Evolutionary conservation across 2,888 invertebrate genomes (phyloP).

Genomic region (Quadroppia sp.): DNA sequence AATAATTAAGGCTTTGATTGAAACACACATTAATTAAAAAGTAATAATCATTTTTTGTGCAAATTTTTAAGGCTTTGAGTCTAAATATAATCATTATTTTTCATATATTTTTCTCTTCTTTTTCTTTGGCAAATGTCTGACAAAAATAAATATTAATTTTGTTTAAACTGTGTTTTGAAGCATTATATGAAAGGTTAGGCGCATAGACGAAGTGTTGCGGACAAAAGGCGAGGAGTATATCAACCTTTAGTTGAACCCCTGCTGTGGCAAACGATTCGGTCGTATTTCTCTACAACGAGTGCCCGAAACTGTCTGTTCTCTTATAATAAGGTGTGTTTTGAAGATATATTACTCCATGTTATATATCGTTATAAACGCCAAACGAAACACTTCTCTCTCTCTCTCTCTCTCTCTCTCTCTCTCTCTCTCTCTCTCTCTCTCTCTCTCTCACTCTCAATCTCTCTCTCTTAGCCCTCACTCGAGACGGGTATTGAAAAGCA

Average conservation of each 20-base stretch:
- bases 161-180: too few species aligned
- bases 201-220: neutral
- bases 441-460: neutral
- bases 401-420: neutral
- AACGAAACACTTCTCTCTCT: constrained; percentile 3
- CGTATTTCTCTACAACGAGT: neutral
- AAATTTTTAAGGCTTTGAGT: too few species aligned
- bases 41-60: too few species aligned
- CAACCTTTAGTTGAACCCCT: constrained; percentile 31
- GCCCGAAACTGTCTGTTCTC: constrained; percentile 31
- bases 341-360: constrained; percentile 34
- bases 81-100: too few species aligned
- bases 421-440: neutral
- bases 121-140: neutral
- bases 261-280: constrained; percentile 33
- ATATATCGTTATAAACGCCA: constrained; percentile 14
- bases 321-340: constrained; percentile 34
- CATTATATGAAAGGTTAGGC: neutral
- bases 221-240: constrained; percentile 33
- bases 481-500: constrained; percentile 10
- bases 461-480: too few species aligned
- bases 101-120: too few species aligned
- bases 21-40: too few species aligned
- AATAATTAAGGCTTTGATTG: too few species aligned
- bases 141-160: too few species aligned